A percentile compares a stretch with the other conserved stretches of the same genome.
Conservation (phyloP, 2,113 vertebrate species). For the Ascaphus truei region DNA sequence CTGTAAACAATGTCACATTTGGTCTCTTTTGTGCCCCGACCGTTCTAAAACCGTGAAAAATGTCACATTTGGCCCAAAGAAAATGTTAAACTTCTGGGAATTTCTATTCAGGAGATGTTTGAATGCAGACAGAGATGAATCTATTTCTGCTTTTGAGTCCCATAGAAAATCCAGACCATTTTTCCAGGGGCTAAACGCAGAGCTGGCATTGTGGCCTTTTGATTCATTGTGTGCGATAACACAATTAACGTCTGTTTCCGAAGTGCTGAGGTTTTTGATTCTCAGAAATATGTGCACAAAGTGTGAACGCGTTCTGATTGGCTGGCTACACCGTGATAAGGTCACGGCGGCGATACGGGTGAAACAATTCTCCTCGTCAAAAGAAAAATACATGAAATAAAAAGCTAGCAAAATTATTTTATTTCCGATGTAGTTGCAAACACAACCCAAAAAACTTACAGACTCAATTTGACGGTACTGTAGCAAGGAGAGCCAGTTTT, state of each 20-base stretch:
- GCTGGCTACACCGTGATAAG: no score
- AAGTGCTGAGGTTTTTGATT: constrained; percentile 51
- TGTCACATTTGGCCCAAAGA: constrained; percentile 59
- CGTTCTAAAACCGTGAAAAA: constrained; percentile 61
- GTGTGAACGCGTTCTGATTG: constrained; percentile 11
- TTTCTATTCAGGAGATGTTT: constrained; percentile 54
- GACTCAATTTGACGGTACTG: no score
- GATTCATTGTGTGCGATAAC: constrained; percentile 51
- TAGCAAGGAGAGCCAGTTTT: no score
- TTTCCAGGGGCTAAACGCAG: constrained; percentile 34
- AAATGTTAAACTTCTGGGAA: constrained; percentile 61
- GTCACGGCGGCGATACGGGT: no score
- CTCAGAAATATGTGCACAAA: constrained; percentile 51
- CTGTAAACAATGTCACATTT: constrained; percentile 57
- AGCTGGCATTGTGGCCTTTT: constrained; percentile 47
- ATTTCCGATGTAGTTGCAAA: no score
- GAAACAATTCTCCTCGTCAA: no score
- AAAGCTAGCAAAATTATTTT: no score
- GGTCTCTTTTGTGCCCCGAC: constrained; percentile 60
- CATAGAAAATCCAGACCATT: constrained; percentile 49
- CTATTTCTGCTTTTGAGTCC: constrained; percentile 45
- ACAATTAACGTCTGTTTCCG: constrained; percentile 48
- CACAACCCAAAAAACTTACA: no score
- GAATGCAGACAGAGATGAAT: constrained; percentile 51
- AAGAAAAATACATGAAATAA: no score